These are phyloP conservation scores for Drosophila bipectinata DNA, from an alignment of 1,140 invertebrate species.

Conservation along the genomic window DNA sequence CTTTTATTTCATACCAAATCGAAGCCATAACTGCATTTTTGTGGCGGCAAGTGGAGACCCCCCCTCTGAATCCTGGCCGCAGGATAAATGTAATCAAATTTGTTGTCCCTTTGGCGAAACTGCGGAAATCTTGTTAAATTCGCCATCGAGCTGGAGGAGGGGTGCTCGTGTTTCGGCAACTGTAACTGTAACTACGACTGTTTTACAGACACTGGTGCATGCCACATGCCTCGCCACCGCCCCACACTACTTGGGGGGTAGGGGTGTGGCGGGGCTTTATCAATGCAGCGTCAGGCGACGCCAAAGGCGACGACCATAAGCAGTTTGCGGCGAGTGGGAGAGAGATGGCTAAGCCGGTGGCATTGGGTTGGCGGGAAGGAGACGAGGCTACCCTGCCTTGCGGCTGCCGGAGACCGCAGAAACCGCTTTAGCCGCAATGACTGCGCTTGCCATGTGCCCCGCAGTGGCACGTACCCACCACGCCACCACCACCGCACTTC, in stretches of 20 bases:
- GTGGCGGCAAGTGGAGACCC: not conserved
- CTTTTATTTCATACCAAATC: too few species aligned
- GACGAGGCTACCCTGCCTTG: conserved; percentile 20
- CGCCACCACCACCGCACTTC: not conserved
- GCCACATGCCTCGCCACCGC: conserved; percentile 2
- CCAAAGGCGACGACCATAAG: conserved; percentile 46
- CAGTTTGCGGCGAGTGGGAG: conserved; percentile 36
- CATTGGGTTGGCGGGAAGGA: not conserved
- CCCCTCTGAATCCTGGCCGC: not conserved
- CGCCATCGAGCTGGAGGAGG: conserved; percentile 11
- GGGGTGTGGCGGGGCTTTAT: conserved; percentile 21
- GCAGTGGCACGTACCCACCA: conserved; percentile 23
- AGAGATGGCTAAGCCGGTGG: not conserved
- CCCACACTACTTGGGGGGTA: not conserved
- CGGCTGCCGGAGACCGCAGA: conserved; percentile 43
- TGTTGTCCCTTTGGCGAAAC: conserved; percentile 26
- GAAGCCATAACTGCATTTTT: too few species aligned
- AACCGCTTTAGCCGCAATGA: conserved; percentile 60
- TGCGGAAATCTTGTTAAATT: conserved; percentile 41
- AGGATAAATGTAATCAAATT: conserved; percentile 32
- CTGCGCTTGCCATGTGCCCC: conserved; percentile 55
- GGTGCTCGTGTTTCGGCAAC: not conserved
- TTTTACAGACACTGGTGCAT: conserved; percentile 11
- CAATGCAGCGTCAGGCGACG: conserved; percentile 50
- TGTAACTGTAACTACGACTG: conserved; percentile 1